These are phyloP conservation scores for Rhabdomys pumilio DNA, from an alignment of 2,797 vertebrate genomes.

Conservation along the genomic window DNA sequence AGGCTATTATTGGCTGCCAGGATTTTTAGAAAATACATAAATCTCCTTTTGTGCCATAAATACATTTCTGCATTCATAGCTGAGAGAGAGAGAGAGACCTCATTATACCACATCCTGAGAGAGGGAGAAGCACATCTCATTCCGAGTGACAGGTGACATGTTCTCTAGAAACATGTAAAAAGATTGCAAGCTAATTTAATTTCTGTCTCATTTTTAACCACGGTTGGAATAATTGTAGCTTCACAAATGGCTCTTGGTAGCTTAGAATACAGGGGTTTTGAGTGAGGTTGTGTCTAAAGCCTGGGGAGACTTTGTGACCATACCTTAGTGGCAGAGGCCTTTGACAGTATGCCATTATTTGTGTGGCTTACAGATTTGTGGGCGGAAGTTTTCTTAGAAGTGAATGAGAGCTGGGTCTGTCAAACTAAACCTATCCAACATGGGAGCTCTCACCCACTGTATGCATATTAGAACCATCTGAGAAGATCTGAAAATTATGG, in stretches of 20 bases:
- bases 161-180: conserved; percentile 87
- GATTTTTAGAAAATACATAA: conserved; percentile 90
- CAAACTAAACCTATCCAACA: not conserved
- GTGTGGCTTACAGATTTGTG: not conserved
- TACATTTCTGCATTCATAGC: conserved; percentile 88
- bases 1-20: conserved; percentile 89
- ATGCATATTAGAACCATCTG: not conserved
- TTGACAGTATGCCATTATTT: not conserved
- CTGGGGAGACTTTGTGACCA: conserved; percentile 9
- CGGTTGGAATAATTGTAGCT: conserved; percentile 77
- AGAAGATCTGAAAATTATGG: not conserved
- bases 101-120: conserved; percentile 91
- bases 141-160: conserved; percentile 87
- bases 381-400: conserved; percentile 8
- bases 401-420: not conserved
- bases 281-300: not conserved
- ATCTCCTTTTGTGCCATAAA: conserved; percentile 90
- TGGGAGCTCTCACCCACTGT: not conserved
- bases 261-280: not conserved
- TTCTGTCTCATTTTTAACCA: conserved; percentile 74
- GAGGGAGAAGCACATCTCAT: conserved; percentile 88
- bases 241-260: conserved; percentile 40
- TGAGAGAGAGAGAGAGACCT: conserved; percentile 88
- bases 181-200: conserved; percentile 79
- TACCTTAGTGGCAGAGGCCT: not conserved